Evolutionary conservation across 1,140 invertebrate genomes (phyloP), one percentile per base, ranked within the genome.

Genomic region (Spodoptera frugiperda): DNA sequence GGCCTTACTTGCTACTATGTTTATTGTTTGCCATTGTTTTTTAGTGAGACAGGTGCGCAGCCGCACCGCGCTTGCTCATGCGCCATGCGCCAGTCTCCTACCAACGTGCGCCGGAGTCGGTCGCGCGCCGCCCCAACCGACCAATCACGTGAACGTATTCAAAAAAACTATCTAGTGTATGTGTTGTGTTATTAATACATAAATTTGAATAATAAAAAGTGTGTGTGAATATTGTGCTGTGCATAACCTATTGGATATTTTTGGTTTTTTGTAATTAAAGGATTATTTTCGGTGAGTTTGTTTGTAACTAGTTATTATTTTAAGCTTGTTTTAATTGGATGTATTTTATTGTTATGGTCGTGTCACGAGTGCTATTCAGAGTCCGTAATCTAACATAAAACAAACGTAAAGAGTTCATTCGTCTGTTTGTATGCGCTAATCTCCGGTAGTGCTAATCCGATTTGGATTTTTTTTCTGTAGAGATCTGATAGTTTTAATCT

Each of bases 21-120:
- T 75, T 84, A 80, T 76, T 89, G 82, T 85, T 87, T 88, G 84
- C 84, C 87, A 88, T 89, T 89, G 87, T 89, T 89, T 88, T 87
- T 86, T 87, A 80, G 76, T 53, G 61, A 81, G 85, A 87, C 89
- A 89, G 89, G 87, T 87, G 88, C 80, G 84, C 77, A 67, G 78
- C 78, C 81, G 65, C 76, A 77, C 61, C 39, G 78, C 76, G 77
- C 57, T 11, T 44, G 57, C 57, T 39, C 33, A 39, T 39, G 57
- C 30, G 25, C 61, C 25, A 15, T 17, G 49, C 57, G 73, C 82
- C 87, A 90, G 89, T 90, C 86, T 76, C 82, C 78, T 63, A 15
- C 54, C 39, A 78, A 81, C 84, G 25, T 83, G 87, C 86, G 87
- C 84, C 46, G 30, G 86, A 88, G 85, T 81, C 70, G 86, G 81